Base-by-base conservation (phyloP, 2,888 invertebrate genomes). In the Eulithis testata region DNA sequence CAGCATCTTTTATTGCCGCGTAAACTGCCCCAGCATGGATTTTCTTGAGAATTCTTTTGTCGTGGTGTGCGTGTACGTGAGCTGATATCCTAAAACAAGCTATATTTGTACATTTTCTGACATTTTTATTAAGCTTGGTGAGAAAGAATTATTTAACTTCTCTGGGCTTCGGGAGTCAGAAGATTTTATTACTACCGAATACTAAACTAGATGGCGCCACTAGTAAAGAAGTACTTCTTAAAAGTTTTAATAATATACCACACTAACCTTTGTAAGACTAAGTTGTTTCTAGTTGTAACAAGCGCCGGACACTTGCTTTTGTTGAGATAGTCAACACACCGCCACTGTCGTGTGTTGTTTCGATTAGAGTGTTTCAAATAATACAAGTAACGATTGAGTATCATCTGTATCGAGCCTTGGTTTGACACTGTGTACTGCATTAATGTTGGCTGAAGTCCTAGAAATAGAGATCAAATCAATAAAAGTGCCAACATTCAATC, bases 351-450 rank as follows among this genome's bases (percentile, higher is more conserved):
- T 31, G 84, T 75, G 36, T 76, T 79, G 67, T 87, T 84, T 1
- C 79, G 71, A 58, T 89, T 90, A 1, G 84, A 84, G 68, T 91
- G 83, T 69, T 91, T 90, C 67, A 93, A 65, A 67, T 89, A 91
- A 73, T 93, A 93, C 62, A 93, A 70, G 68, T 82, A 93, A 3
- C 93, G 78, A 72, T 93, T 93, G 12, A 93, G 71, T 8, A 93
- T 90, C 84, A 93, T 86, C 64, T 93, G 93, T 27, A 93, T 72
- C 0, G 90, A 88, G 69, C 93, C 93, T 53, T 89, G 91, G 72
- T 90, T 93, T 2, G 93, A 91, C 6, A 93, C 85, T 0, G 93
- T 93, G 81, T 87, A 93, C 69, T 91, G 93, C 63, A 90, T 80
- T 8, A 73, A 71, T 14, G 57, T 36, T 59, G 59, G 2, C 47